These are phyloP conservation scores for Scleropages formosus DNA, from an alignment of 2,797 vertebrate species.

Conservation along the genomic window DNA sequence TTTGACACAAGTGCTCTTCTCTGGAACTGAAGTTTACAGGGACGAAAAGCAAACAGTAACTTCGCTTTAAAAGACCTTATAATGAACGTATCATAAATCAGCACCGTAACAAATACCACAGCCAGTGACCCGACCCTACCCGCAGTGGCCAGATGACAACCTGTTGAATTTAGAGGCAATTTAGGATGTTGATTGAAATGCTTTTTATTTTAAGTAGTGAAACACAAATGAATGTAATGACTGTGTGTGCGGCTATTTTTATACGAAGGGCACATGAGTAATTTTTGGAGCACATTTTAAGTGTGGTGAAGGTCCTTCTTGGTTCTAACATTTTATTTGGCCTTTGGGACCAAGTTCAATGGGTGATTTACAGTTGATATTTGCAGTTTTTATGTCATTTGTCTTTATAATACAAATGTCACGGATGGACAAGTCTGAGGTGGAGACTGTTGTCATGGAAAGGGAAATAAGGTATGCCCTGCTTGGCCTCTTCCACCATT, in stretches of 20 bases:
- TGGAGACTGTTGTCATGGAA: not conserved
- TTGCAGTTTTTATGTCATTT: not conserved
- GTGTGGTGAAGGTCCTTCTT: too few species aligned
- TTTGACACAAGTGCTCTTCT: not conserved
- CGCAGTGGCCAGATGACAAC: not conserved
- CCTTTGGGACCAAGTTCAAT: not conserved
- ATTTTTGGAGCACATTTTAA: not conserved
- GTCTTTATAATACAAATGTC: not conserved
- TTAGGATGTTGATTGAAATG: too few species aligned
- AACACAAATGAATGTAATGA: too few species aligned
- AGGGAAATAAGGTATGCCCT: not conserved
- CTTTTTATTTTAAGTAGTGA: too few species aligned
- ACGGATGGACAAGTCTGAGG: not conserved
- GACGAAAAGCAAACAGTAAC: too few species aligned
- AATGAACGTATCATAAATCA: slow-evolving; percentile 1
- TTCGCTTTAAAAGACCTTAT: too few species aligned
- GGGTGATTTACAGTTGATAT: not conserved
- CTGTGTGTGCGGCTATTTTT: too few species aligned
- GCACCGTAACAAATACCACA: not conserved
- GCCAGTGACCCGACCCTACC: not conserved
- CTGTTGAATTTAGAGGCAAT: too few species aligned
- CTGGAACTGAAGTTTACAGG: too few species aligned
- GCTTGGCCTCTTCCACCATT: too few species aligned
- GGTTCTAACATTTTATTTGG: not conserved
- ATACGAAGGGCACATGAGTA: too few species aligned